A percentile compares a stretch with the other conserved stretches of the same genome.
phyloP scores from a whole-genome alignment of 2,888 invertebrate genomes.

The Tachystola acroxantha region DNA sequence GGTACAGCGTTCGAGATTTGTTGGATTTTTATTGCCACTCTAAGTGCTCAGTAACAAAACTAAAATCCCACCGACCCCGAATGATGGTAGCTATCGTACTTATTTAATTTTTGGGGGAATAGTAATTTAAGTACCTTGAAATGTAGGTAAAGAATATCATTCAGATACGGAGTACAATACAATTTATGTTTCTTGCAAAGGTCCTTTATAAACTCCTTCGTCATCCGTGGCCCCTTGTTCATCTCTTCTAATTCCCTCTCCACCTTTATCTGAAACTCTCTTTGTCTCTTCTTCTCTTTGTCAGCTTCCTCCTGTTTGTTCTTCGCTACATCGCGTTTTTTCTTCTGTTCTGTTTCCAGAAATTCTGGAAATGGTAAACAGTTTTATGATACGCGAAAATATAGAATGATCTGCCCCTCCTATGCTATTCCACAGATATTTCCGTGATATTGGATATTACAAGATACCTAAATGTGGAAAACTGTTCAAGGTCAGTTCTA shows the following conservation, averaged over 20 bases:
- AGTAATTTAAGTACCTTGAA: slow-evolving; percentile 85
- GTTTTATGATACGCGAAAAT: no score
- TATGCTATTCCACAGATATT: no score
- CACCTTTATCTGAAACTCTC: slow-evolving; percentile 43
- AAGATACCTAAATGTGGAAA: no score
- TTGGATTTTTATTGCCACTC: no score
- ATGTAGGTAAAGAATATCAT: slow-evolving; percentile 96
- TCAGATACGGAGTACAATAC: slow-evolving; percentile 92
- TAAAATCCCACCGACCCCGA: no score
- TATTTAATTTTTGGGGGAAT: no score
- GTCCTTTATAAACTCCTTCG: slow-evolving; percentile 86
- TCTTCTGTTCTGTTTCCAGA: slow-evolving; percentile 15
- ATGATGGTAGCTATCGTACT: no score
- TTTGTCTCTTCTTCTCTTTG: slow-evolving; percentile 39
- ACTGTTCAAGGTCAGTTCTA: no score
- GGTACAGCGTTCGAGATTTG: no score
- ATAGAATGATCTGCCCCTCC: no score
- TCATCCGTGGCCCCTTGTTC: slow-evolving; percentile 80
- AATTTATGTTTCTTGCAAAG: slow-evolving; percentile 91
- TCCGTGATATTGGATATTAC: no score
- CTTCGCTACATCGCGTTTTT: slow-evolving; percentile 27
- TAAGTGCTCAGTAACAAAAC: no score
- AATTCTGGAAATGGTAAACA: slow-evolving; percentile 1
- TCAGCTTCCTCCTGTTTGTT: slow-evolving; percentile 37
- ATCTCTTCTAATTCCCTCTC: slow-evolving; percentile 58